Evolutionary conservation across 2,888 invertebrate genomes (phyloP).

Genomic region (Candidula unifasciata): DNA sequence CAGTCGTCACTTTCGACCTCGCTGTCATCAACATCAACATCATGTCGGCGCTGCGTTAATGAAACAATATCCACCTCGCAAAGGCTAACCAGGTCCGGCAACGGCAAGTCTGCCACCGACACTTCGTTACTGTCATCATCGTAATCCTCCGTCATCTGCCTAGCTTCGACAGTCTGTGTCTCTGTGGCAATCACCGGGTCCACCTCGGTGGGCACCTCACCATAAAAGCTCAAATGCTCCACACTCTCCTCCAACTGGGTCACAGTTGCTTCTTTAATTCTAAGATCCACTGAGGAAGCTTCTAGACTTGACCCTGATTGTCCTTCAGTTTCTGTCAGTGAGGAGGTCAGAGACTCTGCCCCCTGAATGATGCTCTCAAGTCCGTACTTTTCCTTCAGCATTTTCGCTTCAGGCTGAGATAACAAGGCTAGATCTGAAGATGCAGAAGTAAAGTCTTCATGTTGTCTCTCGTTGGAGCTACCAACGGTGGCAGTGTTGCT

Average conservation of each 20-base stretch:
- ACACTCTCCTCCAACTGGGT: conserved; percentile 47
- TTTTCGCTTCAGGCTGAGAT: background rate
- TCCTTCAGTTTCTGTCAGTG: background rate
- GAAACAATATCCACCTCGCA: background rate
- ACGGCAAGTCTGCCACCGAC: conserved; percentile 42
- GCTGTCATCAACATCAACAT: conserved; percentile 30
- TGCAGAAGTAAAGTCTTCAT: background rate
- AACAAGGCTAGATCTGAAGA: background rate
- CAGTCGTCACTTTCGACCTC: conserved; percentile 39
- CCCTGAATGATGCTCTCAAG: background rate
- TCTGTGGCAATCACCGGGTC: conserved; percentile 19
- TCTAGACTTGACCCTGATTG: background rate
- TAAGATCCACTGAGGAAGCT: conserved; percentile 15
- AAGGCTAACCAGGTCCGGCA: conserved; percentile 30
- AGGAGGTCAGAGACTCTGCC: background rate
- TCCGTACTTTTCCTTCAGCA: conserved; percentile 15
- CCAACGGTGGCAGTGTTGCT: background rate
- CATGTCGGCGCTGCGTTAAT: background rate
- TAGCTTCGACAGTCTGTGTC: background rate
- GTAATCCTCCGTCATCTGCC: conserved; percentile 29
- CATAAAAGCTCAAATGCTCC: conserved; percentile 13
- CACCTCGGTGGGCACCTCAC: background rate
- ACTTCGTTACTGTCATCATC: conserved; percentile 42
- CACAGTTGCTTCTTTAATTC: conserved; percentile 36
- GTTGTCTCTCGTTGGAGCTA: background rate